These are phyloP conservation scores for Azorinus chamasolen DNA, from an alignment of 2,888 invertebrate species.

Conservation along the genomic window DNA sequence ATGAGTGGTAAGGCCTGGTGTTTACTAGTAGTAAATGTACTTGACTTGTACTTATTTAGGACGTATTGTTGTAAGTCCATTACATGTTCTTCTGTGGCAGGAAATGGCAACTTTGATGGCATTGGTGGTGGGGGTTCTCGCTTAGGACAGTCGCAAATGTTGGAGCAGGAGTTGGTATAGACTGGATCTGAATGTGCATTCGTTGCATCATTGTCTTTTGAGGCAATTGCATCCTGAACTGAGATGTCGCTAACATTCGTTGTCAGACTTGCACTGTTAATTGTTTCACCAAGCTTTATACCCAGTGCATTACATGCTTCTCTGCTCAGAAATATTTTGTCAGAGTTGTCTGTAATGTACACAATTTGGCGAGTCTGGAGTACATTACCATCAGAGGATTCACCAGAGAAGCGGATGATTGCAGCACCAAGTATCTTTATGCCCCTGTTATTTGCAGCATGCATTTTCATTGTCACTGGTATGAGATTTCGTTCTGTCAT, in stretches of 20 bases:
- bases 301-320: slow-evolving; percentile 70
- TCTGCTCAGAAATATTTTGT: slow-evolving; percentile 70
- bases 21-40: slow-evolving; percentile 74
- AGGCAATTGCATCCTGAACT: background rate
- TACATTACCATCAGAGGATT: slow-evolving; percentile 1
- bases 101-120: slow-evolving; percentile 58
- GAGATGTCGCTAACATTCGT: slow-evolving; percentile 55
- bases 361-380: slow-evolving; percentile 69
- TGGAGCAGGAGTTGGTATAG: slow-evolving; percentile 40
- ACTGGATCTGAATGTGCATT: background rate
- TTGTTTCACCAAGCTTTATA: slow-evolving; percentile 60
- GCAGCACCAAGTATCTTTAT: slow-evolving; percentile 73
- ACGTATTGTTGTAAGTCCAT: slow-evolving; percentile 58
- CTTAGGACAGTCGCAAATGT: slow-evolving; percentile 28
- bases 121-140: slow-evolving; percentile 47
- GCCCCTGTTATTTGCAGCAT: slow-evolving; percentile 67
- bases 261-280: no score
- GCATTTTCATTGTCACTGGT: slow-evolving; percentile 74
- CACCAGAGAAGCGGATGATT: slow-evolving; percentile 63
- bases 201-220: background rate
- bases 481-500: slow-evolving; percentile 63
- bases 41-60: slow-evolving; percentile 64
- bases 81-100: slow-evolving; percentile 55
- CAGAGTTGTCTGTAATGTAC: slow-evolving; percentile 69
- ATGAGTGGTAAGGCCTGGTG: slow-evolving; percentile 70